These are phyloP conservation scores for Trissolcus japonicus DNA, from an alignment of 2,888 invertebrate genomes.

Conservation along the genomic window DNA sequence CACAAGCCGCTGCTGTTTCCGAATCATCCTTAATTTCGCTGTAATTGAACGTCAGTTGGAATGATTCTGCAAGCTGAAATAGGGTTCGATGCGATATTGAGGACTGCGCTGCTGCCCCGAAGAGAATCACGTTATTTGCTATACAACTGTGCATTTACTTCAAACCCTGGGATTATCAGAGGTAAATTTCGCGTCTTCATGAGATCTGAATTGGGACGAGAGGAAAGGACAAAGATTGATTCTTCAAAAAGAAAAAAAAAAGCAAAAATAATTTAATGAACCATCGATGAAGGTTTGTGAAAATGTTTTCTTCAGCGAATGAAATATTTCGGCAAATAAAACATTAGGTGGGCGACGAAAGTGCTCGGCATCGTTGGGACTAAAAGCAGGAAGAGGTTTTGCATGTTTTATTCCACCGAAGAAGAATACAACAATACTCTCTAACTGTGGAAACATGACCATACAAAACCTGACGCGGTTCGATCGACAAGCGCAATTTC, in stretches of 20 bases:
- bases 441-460: conserved; percentile 45
- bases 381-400: conserved; percentile 55
- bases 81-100: conserved; percentile 15
- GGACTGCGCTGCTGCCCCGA: conserved; percentile 3
- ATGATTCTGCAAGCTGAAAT: conserved; percentile 19
- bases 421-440: conserved; percentile 52
- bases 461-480: conserved; percentile 49
- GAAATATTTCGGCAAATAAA: conserved; percentile 45
- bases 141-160: conserved; percentile 5
- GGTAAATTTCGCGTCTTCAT: neutral
- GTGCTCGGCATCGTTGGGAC: conserved; percentile 42
- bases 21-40: conserved; percentile 30
- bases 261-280: neutral
- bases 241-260: neutral
- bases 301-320: conserved; percentile 25
- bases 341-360: conserved; percentile 41
- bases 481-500: conserved; percentile 49
- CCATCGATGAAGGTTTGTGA: neutral
- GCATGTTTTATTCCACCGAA: conserved; percentile 51
- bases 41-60: conserved; percentile 19
- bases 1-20: conserved; percentile 16
- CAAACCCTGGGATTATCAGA: neutral
- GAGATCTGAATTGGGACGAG: neutral
- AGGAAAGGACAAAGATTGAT: neutral
- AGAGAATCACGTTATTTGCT: conserved; percentile 14